Evolutionary conservation across 2,113 vertebrate genomes (phyloP), one percentile per base, ranked within the genome.

Genomic region (Lophotis ruficrista): DNA sequence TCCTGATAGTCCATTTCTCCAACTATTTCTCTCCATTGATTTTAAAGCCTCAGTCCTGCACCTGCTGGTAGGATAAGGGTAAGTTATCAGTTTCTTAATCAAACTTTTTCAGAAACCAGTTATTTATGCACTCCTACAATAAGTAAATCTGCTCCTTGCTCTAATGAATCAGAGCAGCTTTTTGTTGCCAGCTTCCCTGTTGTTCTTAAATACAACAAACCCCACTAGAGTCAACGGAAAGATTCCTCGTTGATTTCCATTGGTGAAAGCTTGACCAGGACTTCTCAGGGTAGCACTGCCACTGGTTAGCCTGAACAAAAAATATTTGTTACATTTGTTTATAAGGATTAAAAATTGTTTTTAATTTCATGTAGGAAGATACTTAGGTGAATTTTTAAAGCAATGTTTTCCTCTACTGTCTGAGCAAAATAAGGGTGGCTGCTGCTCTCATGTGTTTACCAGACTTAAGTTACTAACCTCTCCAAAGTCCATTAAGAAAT

Each of bases 401-500:
- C 50, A 91, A 62, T 71, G 24, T 91, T 94, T 94, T 95, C 24
- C 51, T 93, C 38, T 84, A 43, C 47, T 66, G 22, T 62, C 78
- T 6, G 4, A 89, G 82, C 24, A 71, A 93, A 90, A 87, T 87
- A 56, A 86, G 58, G 51, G 35, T 90, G 75, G 61, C 60, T 89
- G 37, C 57, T 82, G 27, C 50, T 88, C 60, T 96, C 73, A 47
- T 82, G 62, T 62, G 38, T 94, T 98, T 96, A 92, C 65, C 82
- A 94, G 58, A 92, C 84, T 96, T 92, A 93, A 94, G 92, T 94
- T 84, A 78, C 70, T 87, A 83, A 87, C 43, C 85, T 92, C 69
- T 89, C 87, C 35, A 19, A 31, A 78, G 62, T 91, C 73, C 66
- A 92, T 90, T 93, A 91, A 95, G 91, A 95, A 97, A 95, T 96